Evolutionary conservation across 2,888 invertebrate genomes (phyloP).

Genomic region (Cistogaster globosa): DNA sequence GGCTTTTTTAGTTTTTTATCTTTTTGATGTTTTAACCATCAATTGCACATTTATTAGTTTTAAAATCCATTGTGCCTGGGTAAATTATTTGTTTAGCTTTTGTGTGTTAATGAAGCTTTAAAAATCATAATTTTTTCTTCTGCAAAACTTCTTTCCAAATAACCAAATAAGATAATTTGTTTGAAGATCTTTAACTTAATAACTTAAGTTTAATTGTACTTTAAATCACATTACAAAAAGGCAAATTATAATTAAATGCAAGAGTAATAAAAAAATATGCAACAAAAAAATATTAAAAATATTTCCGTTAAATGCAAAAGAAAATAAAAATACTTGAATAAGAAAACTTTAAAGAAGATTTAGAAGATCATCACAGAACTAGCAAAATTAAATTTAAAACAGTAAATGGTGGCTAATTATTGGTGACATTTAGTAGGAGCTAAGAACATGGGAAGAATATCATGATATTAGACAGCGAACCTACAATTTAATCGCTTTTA

Average conservation of each 20-base stretch:
- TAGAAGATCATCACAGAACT: too few species aligned
- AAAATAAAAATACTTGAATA: too few species aligned
- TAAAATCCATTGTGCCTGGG: slow-evolving; percentile 17
- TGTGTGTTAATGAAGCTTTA: slow-evolving; percentile 64
- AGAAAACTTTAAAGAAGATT: too few species aligned
- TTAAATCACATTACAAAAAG: slow-evolving; percentile 39
- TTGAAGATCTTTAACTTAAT: slow-evolving; percentile 17
- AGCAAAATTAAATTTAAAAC: too few species aligned
- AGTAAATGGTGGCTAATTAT: too few species aligned
- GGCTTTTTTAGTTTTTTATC: not conserved
- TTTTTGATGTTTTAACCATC: not conserved
- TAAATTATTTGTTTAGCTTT: slow-evolving; percentile 45
- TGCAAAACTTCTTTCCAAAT: slow-evolving; percentile 5
- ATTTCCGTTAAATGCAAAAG: too few species aligned
- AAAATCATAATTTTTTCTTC: slow-evolving; percentile 38
- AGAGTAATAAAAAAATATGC: not conserved
- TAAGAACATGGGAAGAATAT: too few species aligned
- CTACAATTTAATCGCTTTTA: too few species aligned
- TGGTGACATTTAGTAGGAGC: too few species aligned
- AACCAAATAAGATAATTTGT: slow-evolving; percentile 7
- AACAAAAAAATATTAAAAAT: too few species aligned
- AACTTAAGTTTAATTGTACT: slow-evolving; percentile 23
- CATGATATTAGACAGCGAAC: too few species aligned
- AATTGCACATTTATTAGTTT: slow-evolving; percentile 59
- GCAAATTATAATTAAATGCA: not conserved